Evolutionary conservation across 2,113 vertebrate genomes (phyloP), one percentile per base, ranked within the genome.

Genomic region (Microtus pennsylvanicus): DNA sequence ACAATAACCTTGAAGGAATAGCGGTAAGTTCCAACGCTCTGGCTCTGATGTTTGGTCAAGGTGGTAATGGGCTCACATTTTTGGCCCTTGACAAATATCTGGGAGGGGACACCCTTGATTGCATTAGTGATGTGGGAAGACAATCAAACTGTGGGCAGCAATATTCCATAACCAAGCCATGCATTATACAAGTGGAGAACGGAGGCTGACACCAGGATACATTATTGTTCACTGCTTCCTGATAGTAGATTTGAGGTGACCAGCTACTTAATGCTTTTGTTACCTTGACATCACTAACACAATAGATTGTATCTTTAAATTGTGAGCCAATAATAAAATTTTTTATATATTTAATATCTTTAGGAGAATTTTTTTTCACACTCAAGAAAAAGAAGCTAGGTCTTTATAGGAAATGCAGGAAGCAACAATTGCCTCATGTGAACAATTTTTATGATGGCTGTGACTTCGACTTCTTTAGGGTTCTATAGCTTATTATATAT

Each of bases 101-200:
- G 22, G n/a, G 13, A 4, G 24, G 12, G 55, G 28, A 4, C 17
- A 28, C 22, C 63, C 81, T n/a, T 63, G 24, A 28, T 9, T 26
- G n/a, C 24, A 9, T 42, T 63, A 61, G 38, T 16, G 81, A 42
- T 58, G 14, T 42, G 12, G 24, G n/a, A 16, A 63, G 55, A 83
- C 24, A 14, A 14, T 61, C 7, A 3, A 14, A 42, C 13, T 58
- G 33, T 42, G n/a, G 21, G 7, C 35, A 24, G n/a, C 5, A 63
- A 13, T 17, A 42, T 1, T 42, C 13, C 22, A 3, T 83, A 28
- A 0, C 6, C 3, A 4, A 13, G 16, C 5, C 55, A 26, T 42
- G 58, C 24, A 61, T 12, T 26, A 5, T 9, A 3, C 17, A 42
- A 42, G 3, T 26, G 13, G 3, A 26, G 3, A 82, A 38, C 4